These are phyloP conservation scores for Isotomurus palustris DNA, from an alignment of 2,888 invertebrate genomes.

Conservation along the genomic window DNA sequence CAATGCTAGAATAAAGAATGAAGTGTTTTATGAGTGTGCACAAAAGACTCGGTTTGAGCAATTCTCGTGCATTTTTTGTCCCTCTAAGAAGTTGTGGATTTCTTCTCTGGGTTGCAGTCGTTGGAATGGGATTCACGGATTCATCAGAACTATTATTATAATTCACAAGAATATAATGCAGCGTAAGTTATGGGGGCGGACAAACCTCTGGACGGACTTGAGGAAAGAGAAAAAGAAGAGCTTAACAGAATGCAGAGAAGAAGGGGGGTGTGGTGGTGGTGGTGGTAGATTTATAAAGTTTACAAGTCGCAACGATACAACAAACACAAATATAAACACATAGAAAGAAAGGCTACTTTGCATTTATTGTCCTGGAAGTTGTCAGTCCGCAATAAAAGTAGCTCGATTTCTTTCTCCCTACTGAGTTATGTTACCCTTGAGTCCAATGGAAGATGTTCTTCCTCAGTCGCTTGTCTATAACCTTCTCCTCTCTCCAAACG, in stretches of 20 bases:
- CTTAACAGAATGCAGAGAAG: neutral
- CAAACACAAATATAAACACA: neutral
- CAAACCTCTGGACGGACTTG: neutral
- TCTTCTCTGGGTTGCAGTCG: no score
- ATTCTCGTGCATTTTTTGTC: neutral
- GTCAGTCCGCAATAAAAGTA: constrained; percentile 19
- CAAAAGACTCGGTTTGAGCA: neutral
- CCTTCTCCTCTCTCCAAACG: neutral
- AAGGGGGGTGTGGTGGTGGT: no score
- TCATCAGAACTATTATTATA: constrained; percentile 7
- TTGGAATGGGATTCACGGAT: constrained; percentile 2
- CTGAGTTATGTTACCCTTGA: constrained; percentile 16
- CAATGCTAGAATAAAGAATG: constrained; percentile 9
- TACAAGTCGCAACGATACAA: neutral
- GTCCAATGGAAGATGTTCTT: constrained; percentile 14
- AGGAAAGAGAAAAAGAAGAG: no score
- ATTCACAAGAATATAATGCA: constrained; percentile 5
- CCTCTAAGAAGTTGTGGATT: neutral
- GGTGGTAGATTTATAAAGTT: neutral
- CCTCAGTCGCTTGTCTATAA: neutral
- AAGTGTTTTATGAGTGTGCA: constrained; percentile 10
- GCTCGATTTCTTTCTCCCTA: constrained; percentile 13
- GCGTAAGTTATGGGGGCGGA: constrained; percentile 2
- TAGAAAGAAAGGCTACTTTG: constrained; percentile 11
- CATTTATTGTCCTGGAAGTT: constrained; percentile 15